These are phyloP conservation scores for Drosophila atripex DNA, from an alignment of 2,888 invertebrate species.

Conservation along the genomic window DNA sequence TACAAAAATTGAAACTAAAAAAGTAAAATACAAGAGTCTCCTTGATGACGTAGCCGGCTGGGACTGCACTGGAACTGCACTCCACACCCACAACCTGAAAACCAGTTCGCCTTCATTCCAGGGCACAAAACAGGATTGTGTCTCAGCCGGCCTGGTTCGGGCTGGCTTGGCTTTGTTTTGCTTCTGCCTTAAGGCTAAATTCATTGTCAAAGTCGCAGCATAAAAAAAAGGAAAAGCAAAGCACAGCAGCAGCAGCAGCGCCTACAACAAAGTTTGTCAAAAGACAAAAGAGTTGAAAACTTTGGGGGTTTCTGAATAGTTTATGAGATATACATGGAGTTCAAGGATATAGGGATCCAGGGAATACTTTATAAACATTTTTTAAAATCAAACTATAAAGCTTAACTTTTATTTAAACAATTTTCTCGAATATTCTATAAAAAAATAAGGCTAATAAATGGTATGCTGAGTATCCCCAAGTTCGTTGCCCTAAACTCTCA, in stretches of 20 bases:
- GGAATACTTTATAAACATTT: neutral
- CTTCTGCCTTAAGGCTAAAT: conserved; percentile 72
- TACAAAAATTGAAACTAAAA: too few relatives aligned
- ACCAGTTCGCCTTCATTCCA: conserved; percentile 67
- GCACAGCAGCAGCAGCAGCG: too few relatives aligned
- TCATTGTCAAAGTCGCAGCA: conserved; percentile 76
- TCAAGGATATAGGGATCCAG: neutral
- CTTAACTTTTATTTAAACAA: neutral
- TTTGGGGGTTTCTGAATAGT: conserved; percentile 40
- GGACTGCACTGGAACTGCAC: conserved; percentile 35
- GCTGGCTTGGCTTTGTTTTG: conserved; percentile 39
- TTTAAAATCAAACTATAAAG: neutral
- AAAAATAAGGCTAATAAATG: neutral
- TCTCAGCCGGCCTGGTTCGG: conserved; percentile 10
- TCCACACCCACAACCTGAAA: conserved; percentile 66
- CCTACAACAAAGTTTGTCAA: conserved; percentile 77
- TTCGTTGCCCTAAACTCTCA: conserved; percentile 5
- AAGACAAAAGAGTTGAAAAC: conserved; percentile 75
- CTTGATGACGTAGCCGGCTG: conserved; percentile 66
- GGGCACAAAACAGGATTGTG: conserved; percentile 66
- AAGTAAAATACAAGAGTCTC: conserved; percentile 40
- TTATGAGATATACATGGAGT: neutral
- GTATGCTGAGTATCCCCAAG: neutral
- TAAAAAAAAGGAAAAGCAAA: conserved; percentile 27
- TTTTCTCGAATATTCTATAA: neutral